A percentile compares a stretch with the other conserved stretches of the same genome.
phyloP scores from a whole-genome alignment of 23 tunicate species.

The Styela clava region DNA sequence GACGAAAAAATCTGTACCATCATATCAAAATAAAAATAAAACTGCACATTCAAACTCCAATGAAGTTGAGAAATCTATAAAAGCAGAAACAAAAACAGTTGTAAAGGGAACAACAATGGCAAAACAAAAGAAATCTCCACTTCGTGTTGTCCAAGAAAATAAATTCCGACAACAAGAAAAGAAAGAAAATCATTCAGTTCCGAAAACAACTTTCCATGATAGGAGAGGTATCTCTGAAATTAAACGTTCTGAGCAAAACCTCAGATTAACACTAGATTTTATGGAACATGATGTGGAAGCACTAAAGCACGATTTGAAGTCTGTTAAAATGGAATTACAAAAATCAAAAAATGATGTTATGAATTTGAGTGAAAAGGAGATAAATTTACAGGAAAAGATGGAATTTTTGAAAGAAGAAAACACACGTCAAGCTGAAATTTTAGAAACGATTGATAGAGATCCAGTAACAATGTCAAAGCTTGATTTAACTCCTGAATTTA shows the following conservation, averaged over 20 bases:
- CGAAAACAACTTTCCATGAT: constrained; percentile 1
- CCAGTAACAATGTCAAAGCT: not conserved
- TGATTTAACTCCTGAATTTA: not conserved
- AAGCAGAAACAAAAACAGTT: not conserved
- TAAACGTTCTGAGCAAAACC: not conserved
- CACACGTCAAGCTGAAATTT: not conserved
- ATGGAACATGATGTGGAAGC: not conserved
- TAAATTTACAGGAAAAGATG: too few species aligned
- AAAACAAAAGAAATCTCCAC: not conserved
- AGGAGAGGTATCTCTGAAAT: constrained; percentile 19
- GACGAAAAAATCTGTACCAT: not conserved
- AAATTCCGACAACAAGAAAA: not conserved
- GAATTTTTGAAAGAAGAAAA: not conserved
- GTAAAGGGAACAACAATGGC: not conserved
- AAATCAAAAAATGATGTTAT: not conserved
- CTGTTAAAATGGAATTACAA: too few species aligned
- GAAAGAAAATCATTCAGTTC: not conserved
- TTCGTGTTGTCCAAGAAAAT: not conserved
- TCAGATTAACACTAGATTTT: not conserved
- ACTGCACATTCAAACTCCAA: not conserved
- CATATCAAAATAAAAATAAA: not conserved
- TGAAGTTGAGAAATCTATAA: not conserved
- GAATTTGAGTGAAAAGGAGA: not conserved
- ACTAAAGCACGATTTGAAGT: not conserved
- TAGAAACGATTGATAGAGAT: not conserved